Percentiles rank a stretch among this genome's conserved stretches.
Evolutionary conservation across 2,888 invertebrate genomes (phyloP).

Genomic region (Asteroscopus sphinx): DNA sequence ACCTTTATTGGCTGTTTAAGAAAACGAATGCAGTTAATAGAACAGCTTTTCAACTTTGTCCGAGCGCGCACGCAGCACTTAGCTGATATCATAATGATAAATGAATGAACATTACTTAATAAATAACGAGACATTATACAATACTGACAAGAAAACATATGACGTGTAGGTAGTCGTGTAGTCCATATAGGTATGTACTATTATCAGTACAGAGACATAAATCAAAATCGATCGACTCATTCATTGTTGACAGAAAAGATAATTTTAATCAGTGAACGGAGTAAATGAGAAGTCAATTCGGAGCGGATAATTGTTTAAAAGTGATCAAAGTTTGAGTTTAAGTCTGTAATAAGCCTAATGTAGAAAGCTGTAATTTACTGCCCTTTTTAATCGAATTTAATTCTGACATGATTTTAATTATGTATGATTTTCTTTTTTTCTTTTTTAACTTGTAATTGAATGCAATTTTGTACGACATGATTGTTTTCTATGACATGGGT

Average conservation of each 20-base stretch:
- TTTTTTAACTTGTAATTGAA: too few relatives aligned
- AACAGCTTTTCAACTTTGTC: conserved; percentile 22
- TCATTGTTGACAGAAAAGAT: conserved; percentile 32
- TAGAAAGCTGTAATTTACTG: too few relatives aligned
- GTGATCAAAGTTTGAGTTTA: too few relatives aligned
- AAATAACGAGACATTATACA: conserved; percentile 49
- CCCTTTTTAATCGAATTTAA: too few relatives aligned
- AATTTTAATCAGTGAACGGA: conserved; percentile 6
- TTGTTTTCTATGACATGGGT: too few relatives aligned
- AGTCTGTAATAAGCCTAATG: too few relatives aligned
- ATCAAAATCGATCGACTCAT: conserved; percentile 24
- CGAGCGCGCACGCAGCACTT: conserved; percentile 31
- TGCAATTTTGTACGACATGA: too few relatives aligned
- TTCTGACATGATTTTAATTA: too few relatives aligned
- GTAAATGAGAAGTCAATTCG: too few relatives aligned
- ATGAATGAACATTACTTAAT: conserved; percentile 49
- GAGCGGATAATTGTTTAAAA: too few relatives aligned
- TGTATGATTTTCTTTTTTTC: too few relatives aligned
- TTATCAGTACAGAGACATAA: conserved; percentile 9
- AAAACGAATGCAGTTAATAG: conserved; percentile 15
- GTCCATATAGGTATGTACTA: conserved; percentile 11
- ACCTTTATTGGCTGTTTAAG: neutral
- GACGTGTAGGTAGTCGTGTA: conserved; percentile 18
- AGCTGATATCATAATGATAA: conserved; percentile 44
- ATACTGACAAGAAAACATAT: conserved; percentile 46